phyloP scores from a whole-genome alignment of 2,888 invertebrate genomes.

The Scaeva pyrastri region DNA sequence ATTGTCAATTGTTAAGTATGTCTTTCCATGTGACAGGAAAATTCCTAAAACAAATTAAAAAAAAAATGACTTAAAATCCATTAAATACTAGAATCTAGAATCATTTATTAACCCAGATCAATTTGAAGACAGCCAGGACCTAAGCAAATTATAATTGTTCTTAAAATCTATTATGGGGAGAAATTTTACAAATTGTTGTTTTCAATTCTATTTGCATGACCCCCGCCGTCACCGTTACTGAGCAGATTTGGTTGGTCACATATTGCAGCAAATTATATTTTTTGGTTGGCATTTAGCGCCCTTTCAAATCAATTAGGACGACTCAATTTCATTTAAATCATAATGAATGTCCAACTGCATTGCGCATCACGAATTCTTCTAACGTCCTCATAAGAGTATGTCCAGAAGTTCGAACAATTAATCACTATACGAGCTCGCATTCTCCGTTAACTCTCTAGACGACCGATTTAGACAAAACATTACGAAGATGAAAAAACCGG shows the following conservation, averaged over 20 bases:
- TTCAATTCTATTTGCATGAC: constrained; percentile 34
- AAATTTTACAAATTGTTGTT: not conserved
- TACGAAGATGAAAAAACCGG: constrained; percentile 50
- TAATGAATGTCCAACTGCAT: not conserved
- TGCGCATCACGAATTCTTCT: not conserved
- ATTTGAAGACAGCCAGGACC: not conserved
- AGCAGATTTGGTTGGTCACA: constrained; percentile 21
- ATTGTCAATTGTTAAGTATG: too few relatives aligned
- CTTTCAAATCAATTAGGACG: constrained; percentile 65
- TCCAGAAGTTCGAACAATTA: constrained; percentile 69
- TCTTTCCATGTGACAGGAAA: too few relatives aligned
- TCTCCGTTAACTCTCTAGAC: constrained; percentile 44
- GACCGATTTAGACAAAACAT: constrained; percentile 11
- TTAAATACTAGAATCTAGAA: not conserved
- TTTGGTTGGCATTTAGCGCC: constrained; percentile 65
- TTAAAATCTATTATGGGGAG: not conserved
- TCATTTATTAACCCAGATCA: not conserved
- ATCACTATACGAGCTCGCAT: constrained; percentile 37
- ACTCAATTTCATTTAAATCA: constrained; percentile 50
- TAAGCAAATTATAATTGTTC: not conserved
- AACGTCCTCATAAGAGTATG: constrained; percentile 36
- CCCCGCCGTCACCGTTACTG: constrained; percentile 29
- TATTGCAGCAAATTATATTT: constrained; percentile 35
- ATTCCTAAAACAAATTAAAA: too few relatives aligned
- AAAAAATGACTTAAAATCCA: too few relatives aligned